A percentile compares a stretch with the other conserved stretches of the same genome.
These are phyloP conservation scores for Alectoris magna DNA, from an alignment of 2,797 vertebrate species.

Conservation along the genomic window DNA sequence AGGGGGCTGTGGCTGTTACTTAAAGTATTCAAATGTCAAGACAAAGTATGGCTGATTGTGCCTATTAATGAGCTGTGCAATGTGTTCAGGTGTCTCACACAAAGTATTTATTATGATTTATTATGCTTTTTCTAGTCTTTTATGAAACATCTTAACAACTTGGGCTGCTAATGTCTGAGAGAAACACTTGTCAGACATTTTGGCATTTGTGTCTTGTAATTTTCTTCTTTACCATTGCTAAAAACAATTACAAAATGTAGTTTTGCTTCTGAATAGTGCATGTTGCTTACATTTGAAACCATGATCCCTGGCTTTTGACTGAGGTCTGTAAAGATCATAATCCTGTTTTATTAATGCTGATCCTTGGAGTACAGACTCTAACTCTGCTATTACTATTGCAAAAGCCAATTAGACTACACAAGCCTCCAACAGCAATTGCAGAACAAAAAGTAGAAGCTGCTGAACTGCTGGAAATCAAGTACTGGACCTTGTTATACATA, in stretches of 20 bases:
- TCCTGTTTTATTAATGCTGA: slow-evolving; percentile 1
- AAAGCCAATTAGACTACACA: neutral
- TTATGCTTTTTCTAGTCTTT: neutral
- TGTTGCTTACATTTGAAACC: neutral
- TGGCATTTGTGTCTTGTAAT: neutral
- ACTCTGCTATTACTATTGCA: neutral
- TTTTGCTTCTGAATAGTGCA: neutral
- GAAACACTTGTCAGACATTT: neutral
- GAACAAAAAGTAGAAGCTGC: neutral
- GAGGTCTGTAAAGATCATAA: neutral
- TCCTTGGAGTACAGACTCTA: neutral
- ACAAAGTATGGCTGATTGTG: neutral
- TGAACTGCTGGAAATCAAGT: slow-evolving; percentile 7
- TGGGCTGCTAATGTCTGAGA: neutral
- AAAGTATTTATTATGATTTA: neutral
- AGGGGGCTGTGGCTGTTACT: accelerated
- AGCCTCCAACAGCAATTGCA: neutral
- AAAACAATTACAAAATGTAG: neutral
- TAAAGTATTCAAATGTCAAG: accelerated
- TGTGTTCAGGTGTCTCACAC: neutral
- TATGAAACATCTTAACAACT: neutral
- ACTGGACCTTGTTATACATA: neutral
- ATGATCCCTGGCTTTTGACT: neutral
- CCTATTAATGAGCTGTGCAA: neutral
- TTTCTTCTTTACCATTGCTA: neutral